A percentile compares a stretch with the other conserved stretches of the same genome.
phyloP scores from a whole-genome alignment of 1,140 invertebrate species.

The Dinoponera quadriceps region DNA sequence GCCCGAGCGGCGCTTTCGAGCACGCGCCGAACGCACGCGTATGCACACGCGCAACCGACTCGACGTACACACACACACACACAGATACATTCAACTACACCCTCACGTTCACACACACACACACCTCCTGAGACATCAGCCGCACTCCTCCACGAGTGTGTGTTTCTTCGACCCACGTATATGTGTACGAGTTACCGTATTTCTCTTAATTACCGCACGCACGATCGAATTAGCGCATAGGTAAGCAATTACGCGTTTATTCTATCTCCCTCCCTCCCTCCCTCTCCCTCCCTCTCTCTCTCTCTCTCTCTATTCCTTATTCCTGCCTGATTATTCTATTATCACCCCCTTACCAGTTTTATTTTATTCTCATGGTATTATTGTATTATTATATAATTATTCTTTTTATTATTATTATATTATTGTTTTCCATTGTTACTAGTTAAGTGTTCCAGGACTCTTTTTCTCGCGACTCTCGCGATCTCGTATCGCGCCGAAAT shows the following conservation, averaged over 20 bases:
- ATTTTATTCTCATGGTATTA: conserved; percentile 28
- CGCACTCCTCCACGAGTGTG: conserved; percentile 12
- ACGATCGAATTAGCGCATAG: conserved; percentile 45
- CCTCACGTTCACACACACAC: conserved; percentile 33
- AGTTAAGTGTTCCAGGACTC: conserved; percentile 57
- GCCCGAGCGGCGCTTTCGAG: neutral
- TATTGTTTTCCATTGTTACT: conserved; percentile 57
- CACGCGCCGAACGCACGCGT: neutral
- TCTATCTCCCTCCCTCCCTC: neutral
- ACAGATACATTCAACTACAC: conserved; percentile 29
- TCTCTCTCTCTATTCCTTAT: no score
- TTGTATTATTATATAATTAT: conserved; percentile 51
- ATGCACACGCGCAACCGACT: neutral
- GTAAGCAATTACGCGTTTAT: conserved; percentile 19
- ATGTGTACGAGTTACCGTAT: conserved; percentile 75
- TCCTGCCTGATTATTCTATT: no score
- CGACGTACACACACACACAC: conserved; percentile 24
- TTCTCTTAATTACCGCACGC: conserved; percentile 58
- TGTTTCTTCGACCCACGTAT: conserved; percentile 35
- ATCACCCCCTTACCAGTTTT: neutral
- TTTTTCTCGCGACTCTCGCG: conserved; percentile 41
- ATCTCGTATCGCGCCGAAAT: neutral
- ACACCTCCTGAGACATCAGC: conserved; percentile 28
- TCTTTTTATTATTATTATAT: conserved; percentile 55
- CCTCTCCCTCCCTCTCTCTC: no score